Percentiles rank a stretch among this genome's conserved stretches.
Conservation (phyloP, 1,140 invertebrate species). For the Drosophila subpulchrella region DNA sequence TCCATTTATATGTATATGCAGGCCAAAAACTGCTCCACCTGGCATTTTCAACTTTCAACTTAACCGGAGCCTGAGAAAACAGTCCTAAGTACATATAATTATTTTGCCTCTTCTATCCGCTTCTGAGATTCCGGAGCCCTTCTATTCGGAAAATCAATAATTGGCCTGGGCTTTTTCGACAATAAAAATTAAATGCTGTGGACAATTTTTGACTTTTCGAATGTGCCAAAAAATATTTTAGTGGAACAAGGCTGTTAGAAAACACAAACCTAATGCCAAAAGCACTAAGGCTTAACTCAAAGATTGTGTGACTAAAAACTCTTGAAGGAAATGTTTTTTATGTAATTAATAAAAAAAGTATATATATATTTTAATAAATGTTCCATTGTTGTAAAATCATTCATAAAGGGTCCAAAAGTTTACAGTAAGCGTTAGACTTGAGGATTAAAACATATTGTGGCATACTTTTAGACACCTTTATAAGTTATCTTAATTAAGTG, state of each 20-base stretch:
- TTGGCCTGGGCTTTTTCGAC: conserved; percentile 27
- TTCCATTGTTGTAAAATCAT: too few species aligned
- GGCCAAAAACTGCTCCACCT: conserved; percentile 18
- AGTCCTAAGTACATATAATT: conserved; percentile 40
- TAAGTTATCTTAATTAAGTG: too few species aligned
- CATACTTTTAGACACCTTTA: too few species aligned
- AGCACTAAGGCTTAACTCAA: conserved; percentile 11
- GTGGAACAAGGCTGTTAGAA: conserved; percentile 26
- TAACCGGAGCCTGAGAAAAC: conserved; percentile 30
- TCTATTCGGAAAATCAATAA: conserved; percentile 22
- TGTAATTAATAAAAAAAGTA: not conserved
- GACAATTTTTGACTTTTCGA: conserved; percentile 22
- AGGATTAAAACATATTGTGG: too few species aligned
- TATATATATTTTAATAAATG: too few species aligned
- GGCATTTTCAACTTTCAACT: conserved; percentile 34
- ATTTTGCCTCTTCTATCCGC: conserved; percentile 24
- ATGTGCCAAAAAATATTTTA: conserved; percentile 34
- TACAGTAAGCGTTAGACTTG: too few species aligned
- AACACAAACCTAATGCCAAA: conserved; percentile 22
- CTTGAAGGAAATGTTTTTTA: not conserved
- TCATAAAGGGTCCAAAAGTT: too few species aligned
- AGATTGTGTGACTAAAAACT: conserved; percentile 1
- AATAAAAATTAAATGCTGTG: conserved; percentile 32
- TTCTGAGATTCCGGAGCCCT: conserved; percentile 1
- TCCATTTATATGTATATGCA: conserved; percentile 2